Evolutionary conservation across 2,888 invertebrate species (phyloP), one percentile per base, ranked within the genome.

Genomic region (Trypoxylon attenuatum): DNA sequence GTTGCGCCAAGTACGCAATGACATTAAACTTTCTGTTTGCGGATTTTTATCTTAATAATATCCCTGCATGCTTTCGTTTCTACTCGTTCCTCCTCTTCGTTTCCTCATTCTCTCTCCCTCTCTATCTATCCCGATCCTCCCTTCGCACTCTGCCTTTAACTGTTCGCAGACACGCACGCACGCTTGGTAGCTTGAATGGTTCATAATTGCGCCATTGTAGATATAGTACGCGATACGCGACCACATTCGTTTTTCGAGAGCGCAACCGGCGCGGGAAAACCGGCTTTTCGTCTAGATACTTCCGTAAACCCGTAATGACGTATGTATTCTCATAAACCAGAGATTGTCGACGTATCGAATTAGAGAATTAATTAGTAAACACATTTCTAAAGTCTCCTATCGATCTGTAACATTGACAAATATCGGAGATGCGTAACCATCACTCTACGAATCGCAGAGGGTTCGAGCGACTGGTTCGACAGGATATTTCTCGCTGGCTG

Each of bases 141-240:
- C 23, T 2, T 43, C 38, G 71, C 64, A 68, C 59, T 73, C 55
- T 73, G 58, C 51, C 59, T 70, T 78, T 81, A 81, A 82, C 73
- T 80, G 77, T 77, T 73, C 64, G 55, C 58, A 73, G 72, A 73
- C 82, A 82, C 80, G 69, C 70, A 60, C 77, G 68, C 70, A 59
- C 43, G 66, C 69, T 57, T 68, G 64, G 69, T 69, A 69, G 71
- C 71, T 70, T 80, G 79, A 82, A 83, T 84, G 79, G 78, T 82
- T 83, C 80, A 80, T 80, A 83, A 84, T 80, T 81, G 80, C 74
- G 65, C 74, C 76, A 82, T 79, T 79, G 82, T 81, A 81, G 78
- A 79, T 77, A 76, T 74, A 74, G 79, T 76, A 78, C 60, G 75
- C 72, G 79, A 81, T 80, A 77, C 25, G n/a, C 21, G n/a, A n/a